These are phyloP conservation scores for Madoqua kirkii DNA, from an alignment of 2,113 vertebrate genomes.

Conservation along the genomic window DNA sequence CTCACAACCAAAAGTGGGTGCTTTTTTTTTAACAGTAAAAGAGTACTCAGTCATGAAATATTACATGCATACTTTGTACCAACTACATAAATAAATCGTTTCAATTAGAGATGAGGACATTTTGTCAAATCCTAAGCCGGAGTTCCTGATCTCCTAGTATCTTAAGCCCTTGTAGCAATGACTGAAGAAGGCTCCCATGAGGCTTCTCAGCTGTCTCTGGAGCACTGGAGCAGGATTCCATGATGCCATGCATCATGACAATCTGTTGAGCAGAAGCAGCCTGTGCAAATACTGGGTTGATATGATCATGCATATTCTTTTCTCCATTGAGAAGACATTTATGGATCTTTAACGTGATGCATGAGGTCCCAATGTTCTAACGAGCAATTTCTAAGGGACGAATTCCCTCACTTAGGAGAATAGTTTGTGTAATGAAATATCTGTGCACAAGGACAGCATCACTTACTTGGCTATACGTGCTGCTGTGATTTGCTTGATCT, in stretches of 20 bases:
- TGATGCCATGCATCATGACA: background rate
- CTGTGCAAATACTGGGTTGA: constrained; percentile 50
- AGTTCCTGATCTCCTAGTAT: constrained; percentile 37
- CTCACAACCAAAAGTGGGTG: background rate
- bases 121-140: constrained; percentile 37
- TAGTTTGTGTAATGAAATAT: constrained; percentile 55
- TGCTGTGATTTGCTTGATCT: constrained; percentile 41
- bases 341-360: constrained; percentile 75
- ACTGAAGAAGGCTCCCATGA: constrained; percentile 29
- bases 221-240: background rate
- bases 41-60: background rate
- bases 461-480: constrained; percentile 24
- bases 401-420: constrained; percentile 66
- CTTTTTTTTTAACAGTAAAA: constrained; percentile 29
- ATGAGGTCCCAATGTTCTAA: constrained; percentile 69
- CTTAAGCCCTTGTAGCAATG: constrained; percentile 55
- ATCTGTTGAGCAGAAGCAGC: constrained; percentile 27
- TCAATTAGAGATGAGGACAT: constrained; percentile 35
- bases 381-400: constrained; percentile 63
- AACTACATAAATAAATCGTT: constrained; percentile 15
- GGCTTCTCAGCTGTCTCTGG: constrained; percentile 28
- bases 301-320: constrained; percentile 56
- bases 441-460: constrained; percentile 61
- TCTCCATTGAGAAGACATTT: constrained; percentile 61
- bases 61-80: background rate